Percentiles rank a stretch among this genome's conserved stretches.
phyloP scores from a whole-genome alignment of 1,140 invertebrate genomes.

The Monomorium pharaonis region DNA sequence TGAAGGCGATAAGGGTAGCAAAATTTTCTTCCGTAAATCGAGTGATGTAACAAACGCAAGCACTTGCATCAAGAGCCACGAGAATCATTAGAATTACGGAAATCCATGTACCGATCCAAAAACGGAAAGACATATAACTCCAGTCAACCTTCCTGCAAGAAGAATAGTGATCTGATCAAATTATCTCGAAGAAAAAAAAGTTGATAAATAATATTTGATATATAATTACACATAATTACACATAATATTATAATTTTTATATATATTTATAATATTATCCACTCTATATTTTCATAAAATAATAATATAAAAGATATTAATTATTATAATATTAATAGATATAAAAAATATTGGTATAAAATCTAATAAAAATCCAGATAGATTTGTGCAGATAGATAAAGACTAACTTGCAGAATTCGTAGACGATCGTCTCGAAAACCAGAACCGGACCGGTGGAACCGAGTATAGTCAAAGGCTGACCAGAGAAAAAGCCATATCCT shows the following conservation, averaged over 20 bases:
- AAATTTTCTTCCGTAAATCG: conserved; percentile 99
- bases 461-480: conserved; percentile 98
- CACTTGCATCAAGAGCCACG: conserved; percentile 98
- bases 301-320: neutral
- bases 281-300: neutral
- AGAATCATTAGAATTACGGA: conserved; percentile 94
- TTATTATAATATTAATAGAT: too few relatives aligned
- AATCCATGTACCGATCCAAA: conserved; percentile 98
- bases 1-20: conserved; percentile 98
- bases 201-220: conserved; percentile 3
- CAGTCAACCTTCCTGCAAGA: conserved; percentile 87
- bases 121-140: conserved; percentile 97
- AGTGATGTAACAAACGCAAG: conserved; percentile 99
- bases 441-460: conserved; percentile 99
- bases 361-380: neutral
- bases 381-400: too few relatives aligned
- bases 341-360: neutral
- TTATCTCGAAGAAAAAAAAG: conserved; percentile 32
- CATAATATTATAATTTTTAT: too few relatives aligned
- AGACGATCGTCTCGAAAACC: conserved; percentile 99
- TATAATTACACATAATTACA: too few relatives aligned
- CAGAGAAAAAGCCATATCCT: conserved; percentile 98
- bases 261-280: neutral
- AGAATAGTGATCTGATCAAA: conserved; percentile 31
- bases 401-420: conserved; percentile 95